Conservation (phyloP, 2,797 vertebrate species). For the Falco peregrinus region DNA sequence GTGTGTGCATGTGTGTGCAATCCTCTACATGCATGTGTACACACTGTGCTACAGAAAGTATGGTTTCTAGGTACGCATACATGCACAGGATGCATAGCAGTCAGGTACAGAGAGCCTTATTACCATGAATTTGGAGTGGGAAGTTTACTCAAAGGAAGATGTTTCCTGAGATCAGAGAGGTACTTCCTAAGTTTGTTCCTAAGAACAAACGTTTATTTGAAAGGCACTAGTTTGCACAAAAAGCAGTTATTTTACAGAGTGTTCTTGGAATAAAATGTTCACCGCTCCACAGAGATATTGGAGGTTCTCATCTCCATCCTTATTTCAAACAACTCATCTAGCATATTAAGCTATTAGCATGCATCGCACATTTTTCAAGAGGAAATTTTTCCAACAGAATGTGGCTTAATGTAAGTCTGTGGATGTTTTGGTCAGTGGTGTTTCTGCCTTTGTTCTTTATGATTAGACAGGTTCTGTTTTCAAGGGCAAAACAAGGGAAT, state of each 20-base stretch:
- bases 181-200: not conserved
- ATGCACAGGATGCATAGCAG: not conserved
- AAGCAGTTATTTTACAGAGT: not conserved
- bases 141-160: not conserved
- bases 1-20: fast-evolving
- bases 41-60: not conserved
- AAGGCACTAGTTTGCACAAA: not conserved
- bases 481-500: not conserved
- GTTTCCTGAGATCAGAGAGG: not conserved
- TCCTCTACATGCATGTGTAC: fast-evolving
- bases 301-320: not conserved
- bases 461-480: not conserved
- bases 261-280: not conserved
- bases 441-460: not conserved
- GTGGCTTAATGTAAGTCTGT: not conserved
- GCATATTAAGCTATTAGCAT: not conserved
- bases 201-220: not conserved
- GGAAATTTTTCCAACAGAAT: not conserved
- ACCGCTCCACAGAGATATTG: not conserved
- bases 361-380: not conserved
- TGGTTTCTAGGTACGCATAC: not conserved
- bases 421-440: not conserved
- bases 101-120: not conserved
- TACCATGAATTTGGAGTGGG: not conserved
- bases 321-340: not conserved